Conservation (phyloP, 2,888 invertebrate genomes). For the Ditula angustiorana region DNA sequence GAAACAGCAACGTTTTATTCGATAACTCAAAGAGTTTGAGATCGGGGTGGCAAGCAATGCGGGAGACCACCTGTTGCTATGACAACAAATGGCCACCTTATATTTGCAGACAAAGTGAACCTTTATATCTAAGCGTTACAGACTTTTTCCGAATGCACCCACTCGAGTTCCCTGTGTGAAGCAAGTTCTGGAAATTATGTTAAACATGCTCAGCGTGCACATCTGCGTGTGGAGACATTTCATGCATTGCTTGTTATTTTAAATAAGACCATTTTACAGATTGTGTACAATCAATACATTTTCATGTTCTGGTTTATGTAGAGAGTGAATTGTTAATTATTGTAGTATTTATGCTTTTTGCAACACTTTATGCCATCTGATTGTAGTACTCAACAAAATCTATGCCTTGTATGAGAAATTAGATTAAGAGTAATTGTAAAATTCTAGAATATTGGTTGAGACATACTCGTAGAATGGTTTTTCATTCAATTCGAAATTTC, state of each 20-base stretch:
- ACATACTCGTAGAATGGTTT: too few species aligned
- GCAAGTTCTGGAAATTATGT: conserved; percentile 53
- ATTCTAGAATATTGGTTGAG: too few species aligned
- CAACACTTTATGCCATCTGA: too few species aligned
- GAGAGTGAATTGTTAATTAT: too few species aligned
- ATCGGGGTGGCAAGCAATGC: conserved; percentile 49
- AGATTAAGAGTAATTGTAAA: too few species aligned
- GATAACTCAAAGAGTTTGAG: conserved; percentile 66
- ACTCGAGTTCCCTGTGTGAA: conserved; percentile 46
- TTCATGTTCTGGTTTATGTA: background rate
- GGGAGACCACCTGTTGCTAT: conserved; percentile 73
- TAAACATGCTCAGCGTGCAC: conserved; percentile 48
- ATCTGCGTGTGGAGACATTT: conserved; percentile 42
- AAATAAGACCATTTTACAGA: conserved; percentile 30
- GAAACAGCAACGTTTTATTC: conserved; percentile 58
- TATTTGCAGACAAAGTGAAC: conserved; percentile 44
- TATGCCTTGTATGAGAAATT: too few species aligned
- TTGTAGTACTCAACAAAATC: too few species aligned
- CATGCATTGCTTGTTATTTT: conserved; percentile 33
- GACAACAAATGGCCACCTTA: conserved; percentile 54
- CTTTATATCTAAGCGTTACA: background rate
- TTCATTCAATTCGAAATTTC: too few species aligned
- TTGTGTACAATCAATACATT: conserved; percentile 30
- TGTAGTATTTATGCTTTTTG: too few species aligned
- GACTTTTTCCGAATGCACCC: conserved; percentile 16